These are phyloP conservation scores for Antheraea yamamai DNA, from an alignment of 2,888 invertebrate genomes.

Conservation along the genomic window DNA sequence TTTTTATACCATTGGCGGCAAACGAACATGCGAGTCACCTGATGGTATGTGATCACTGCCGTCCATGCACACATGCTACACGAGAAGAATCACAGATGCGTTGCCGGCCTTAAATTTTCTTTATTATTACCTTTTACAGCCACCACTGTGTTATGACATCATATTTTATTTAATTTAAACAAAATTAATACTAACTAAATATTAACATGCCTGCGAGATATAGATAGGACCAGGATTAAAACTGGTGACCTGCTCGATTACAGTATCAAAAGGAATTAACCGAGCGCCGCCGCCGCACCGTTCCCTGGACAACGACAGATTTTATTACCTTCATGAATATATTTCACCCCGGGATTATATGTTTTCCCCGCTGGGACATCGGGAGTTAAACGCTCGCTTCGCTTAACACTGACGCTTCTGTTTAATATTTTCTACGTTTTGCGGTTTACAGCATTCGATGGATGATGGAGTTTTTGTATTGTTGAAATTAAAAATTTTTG, in stretches of 20 bases:
- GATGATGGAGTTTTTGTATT: neutral
- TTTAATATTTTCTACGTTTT: neutral
- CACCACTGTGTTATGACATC: neutral
- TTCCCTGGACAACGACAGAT: constrained; percentile 64
- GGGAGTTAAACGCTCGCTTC: neutral
- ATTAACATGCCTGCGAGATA: constrained; percentile 6
- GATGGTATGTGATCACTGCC: too few relatives aligned
- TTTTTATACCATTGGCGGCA: too few relatives aligned
- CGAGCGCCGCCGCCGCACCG: constrained; percentile 14
- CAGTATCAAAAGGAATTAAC: constrained; percentile 9
- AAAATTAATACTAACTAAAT: neutral
- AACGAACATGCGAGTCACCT: too few relatives aligned
- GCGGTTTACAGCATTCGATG: constrained; percentile 5
- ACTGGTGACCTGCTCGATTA: neutral
- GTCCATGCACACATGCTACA: too few relatives aligned
- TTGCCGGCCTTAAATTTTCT: too few relatives aligned
- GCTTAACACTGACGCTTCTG: constrained; percentile 1
- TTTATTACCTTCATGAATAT: constrained; percentile 79
- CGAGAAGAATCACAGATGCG: too few relatives aligned
- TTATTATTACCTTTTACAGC: neutral
- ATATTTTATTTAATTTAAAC: neutral
- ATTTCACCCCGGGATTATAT: constrained; percentile 59
- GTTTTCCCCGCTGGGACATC: neutral
- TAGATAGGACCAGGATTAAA: constrained; percentile 5
- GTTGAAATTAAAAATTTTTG: neutral